Evolutionary conservation across 2,113 vertebrate species (phyloP), one percentile per base, ranked within the genome.

Genomic region (Mirounga angustirostris): DNA sequence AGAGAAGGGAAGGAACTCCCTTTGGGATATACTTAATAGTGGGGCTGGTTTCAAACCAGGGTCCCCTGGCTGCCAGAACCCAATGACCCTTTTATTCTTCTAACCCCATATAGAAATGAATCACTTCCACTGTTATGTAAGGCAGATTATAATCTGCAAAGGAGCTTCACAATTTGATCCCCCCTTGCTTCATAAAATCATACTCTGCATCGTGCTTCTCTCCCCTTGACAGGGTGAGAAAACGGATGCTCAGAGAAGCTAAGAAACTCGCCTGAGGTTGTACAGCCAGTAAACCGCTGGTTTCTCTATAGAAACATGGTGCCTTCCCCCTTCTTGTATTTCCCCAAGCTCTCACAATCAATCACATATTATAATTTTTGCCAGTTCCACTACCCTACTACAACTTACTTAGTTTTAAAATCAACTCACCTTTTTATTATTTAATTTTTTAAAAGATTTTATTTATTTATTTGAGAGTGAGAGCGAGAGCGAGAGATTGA

Each of bases 281-380:
- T 4, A 46, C 0, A 61, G 58, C 50, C 14, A n/a, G 26, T 28
- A 19, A 28, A 65, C 95, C 74, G 61, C 95, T 85, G 61, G 95
- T 87, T 88, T 94, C 54, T 59, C 80, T 33, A 61, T 24, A 74
- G 84, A 93, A 98, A 76, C 65, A 54, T 6, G 30, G 69, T 1
- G 56, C 89, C 52, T 85, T 79, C 33, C n/a, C 74, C n/a, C 26
- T 92, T 88, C 16, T 0, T 4, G 28, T 46, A 15, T 50, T 16
- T 65, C 22, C 82, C 50, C 18, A n/a, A 11, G 15, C 36, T 54
- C 88, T 69, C 46, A 83, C 19, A 56, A 30, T 69, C 83, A 11
- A 30, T 69, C 83, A 11, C 19, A 28, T 2, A 15, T 59, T 19
- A 22, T 0, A 2, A 19, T n/a, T 58, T 91, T 59, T 54, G 61